A percentile compares a stretch with the other conserved stretches of the same genome.
phyloP scores from a whole-genome alignment of 92 coral and sea anemone genomes.

The Palythoa heliodiscus region DNA sequence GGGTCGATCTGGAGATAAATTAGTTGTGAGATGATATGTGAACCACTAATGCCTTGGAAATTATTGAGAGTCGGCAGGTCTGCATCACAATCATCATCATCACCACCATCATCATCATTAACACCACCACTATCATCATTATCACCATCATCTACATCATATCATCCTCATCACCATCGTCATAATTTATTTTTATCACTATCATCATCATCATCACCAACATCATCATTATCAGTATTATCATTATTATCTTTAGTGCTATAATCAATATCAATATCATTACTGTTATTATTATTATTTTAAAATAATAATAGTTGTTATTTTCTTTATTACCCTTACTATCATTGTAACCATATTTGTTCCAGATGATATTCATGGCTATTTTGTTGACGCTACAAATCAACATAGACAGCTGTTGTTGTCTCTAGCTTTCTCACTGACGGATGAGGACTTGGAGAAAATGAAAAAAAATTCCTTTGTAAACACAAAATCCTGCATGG shows the following conservation, averaged over 20 bases:
- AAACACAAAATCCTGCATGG: conserved; percentile 41
- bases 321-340: neutral
- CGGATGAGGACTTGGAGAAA: conserved; percentile 37
- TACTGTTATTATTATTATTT: neutral
- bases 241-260: neutral
- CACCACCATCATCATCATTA: too few species aligned
- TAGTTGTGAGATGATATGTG: too few species aligned
- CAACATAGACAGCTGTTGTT: conserved; percentile 45
- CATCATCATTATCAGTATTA: too few species aligned
- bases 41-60: too few species aligned
- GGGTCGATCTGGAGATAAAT: too few species aligned
- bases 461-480: conserved; percentile 57
- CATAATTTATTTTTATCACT: too few species aligned
- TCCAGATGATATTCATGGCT: neutral
- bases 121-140: too few species aligned
- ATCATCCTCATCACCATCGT: too few species aligned
- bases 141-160: too few species aligned
- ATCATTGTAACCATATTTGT: neutral
- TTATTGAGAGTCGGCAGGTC: too few species aligned
- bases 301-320: neutral
- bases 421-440: conserved; percentile 33
- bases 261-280: neutral
- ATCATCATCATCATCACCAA: neutral
- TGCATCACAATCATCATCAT: too few species aligned
- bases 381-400: neutral